phyloP scores from a whole-genome alignment of 2,888 invertebrate species.

The Agrilus cyanescens region DNA sequence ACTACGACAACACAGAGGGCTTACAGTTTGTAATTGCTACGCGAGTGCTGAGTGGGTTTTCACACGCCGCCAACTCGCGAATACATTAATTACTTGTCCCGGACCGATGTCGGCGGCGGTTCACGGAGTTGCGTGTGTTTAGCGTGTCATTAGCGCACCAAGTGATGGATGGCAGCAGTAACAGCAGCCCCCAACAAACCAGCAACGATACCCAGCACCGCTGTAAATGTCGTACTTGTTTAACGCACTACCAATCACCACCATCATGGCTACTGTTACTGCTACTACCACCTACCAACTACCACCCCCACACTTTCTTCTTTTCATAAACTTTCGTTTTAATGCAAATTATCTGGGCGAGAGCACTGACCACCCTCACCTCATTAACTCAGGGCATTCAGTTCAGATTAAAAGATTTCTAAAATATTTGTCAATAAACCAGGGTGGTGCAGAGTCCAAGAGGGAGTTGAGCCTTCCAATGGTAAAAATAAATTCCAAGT shows the following conservation, averaged over 20 bases:
- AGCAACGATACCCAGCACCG: constrained; percentile 17
- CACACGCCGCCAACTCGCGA: constrained; percentile 29
- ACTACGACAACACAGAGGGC: constrained; percentile 6
- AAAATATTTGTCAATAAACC: too few species aligned
- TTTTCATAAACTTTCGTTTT: too few species aligned
- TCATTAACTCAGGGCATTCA: too few species aligned
- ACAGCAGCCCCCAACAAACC: too few species aligned
- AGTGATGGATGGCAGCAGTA: constrained; percentile 31
- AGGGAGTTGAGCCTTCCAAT: too few species aligned
- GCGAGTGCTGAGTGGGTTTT: constrained; percentile 27
- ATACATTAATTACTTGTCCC: constrained; percentile 31
- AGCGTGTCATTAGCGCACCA: constrained; percentile 34
- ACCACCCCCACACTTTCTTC: too few species aligned
- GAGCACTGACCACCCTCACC: too few species aligned
- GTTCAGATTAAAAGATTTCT: too few species aligned
- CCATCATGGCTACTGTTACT: constrained; percentile 10
- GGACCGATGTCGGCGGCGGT: constrained; percentile 22
- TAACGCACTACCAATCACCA: constrained; percentile 33
- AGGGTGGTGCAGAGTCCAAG: too few species aligned
- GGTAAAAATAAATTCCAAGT: too few species aligned
- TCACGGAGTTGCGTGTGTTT: constrained; percentile 31
- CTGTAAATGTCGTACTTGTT: constrained; percentile 33
- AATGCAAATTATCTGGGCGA: too few species aligned
- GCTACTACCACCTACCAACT: too few species aligned
- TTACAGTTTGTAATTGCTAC: constrained; percentile 15